phyloP scores from a whole-genome alignment of 2,888 invertebrate species.

The Agelastica alni region DNA sequence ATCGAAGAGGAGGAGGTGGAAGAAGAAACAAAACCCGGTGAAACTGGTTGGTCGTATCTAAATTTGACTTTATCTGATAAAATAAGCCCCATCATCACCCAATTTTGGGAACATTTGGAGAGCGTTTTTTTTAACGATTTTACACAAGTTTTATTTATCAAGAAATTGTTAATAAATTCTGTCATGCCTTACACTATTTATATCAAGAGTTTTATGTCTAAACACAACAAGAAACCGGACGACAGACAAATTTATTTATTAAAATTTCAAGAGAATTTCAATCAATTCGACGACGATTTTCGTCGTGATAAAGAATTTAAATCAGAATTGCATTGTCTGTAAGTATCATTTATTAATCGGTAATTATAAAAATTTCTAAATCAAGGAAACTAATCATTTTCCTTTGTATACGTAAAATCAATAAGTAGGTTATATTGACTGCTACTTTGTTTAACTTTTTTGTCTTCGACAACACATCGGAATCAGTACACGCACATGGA shows the following conservation, averaged over 20 bases:
- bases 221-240: slow-evolving; percentile 62
- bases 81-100: slow-evolving; percentile 49
- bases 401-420: too few species aligned
- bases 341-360: slow-evolving; percentile 2
- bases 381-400: too few species aligned
- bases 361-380: background rate
- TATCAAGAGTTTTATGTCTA: slow-evolving; percentile 61
- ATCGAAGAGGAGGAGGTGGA: slow-evolving; percentile 29
- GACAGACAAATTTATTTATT: slow-evolving; percentile 63
- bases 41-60: slow-evolving; percentile 53
- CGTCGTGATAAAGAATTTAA: slow-evolving; percentile 63
- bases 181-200: slow-evolving; percentile 63
- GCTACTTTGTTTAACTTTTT: too few species aligned
- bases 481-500: too few species aligned
- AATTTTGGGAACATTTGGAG: slow-evolving; percentile 57
- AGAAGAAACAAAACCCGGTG: slow-evolving; percentile 45
- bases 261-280: slow-evolving; percentile 64
- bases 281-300: slow-evolving; percentile 64
- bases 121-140: slow-evolving; percentile 59
- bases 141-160: slow-evolving; percentile 61
- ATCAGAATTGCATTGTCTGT: slow-evolving; percentile 62
- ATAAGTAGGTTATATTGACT: too few species aligned
- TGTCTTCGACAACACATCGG: too few species aligned
- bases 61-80: slow-evolving; percentile 46
- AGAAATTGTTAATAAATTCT: slow-evolving; percentile 61